These are phyloP conservation scores for Terrapene triunguis DNA, from an alignment of 2,113 vertebrate genomes.

Conservation along the genomic window DNA sequence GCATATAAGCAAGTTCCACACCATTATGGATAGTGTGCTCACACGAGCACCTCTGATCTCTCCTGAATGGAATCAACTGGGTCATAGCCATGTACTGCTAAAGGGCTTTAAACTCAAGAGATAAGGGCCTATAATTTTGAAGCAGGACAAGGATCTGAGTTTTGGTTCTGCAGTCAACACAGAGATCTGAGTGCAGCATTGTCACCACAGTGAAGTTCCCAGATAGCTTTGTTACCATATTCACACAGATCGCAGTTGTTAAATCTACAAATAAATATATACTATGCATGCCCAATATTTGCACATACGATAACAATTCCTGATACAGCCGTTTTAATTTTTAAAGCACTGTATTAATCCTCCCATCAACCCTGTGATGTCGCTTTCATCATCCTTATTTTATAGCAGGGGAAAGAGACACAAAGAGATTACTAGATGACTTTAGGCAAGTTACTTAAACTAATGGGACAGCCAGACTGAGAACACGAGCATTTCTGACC, in stretches of 20 bases:
- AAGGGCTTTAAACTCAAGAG: rapidly evolving
- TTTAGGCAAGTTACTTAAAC: too few relatives aligned
- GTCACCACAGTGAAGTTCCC: neutral
- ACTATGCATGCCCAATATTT: neutral
- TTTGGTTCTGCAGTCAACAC: neutral
- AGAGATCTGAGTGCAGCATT: neutral
- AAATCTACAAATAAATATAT: neutral
- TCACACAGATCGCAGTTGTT: neutral
- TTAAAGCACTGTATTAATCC: neutral
- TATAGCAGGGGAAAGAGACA: neutral
- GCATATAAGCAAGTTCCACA: neutral
- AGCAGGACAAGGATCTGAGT: rapidly evolving
- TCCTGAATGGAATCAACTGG: neutral
- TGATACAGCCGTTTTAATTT: rapidly evolving
- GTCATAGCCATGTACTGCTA: rapidly evolving
- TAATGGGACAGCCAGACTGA: neutral
- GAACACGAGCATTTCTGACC: neutral
- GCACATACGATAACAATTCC: neutral
- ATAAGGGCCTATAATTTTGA: neutral
- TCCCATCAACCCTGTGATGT: rapidly evolving
- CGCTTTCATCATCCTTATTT: neutral
- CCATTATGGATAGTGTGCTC: rapidly evolving
- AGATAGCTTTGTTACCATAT: neutral
- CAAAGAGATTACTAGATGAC: neutral
- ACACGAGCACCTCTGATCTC: neutral